phyloP scores from a whole-genome alignment of 2,113 vertebrate genomes.

The Serilophus lunatus region DNA sequence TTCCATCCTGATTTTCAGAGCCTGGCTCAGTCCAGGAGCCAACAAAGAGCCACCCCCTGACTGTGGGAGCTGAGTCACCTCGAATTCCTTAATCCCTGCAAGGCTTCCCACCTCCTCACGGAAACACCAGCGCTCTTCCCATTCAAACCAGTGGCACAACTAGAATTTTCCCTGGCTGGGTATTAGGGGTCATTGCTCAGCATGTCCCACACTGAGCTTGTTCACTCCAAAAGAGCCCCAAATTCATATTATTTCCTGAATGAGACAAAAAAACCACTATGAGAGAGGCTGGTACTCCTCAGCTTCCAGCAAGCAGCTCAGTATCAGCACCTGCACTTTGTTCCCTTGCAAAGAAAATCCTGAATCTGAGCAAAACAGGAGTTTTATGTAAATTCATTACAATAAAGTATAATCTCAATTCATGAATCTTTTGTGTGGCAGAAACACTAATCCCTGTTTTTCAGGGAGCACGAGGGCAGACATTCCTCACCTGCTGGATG shows the following conservation, averaged over 20 bases:
- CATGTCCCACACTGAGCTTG: accelerated
- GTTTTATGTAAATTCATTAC: neutral
- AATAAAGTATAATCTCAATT: neutral
- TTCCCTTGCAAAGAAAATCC: neutral
- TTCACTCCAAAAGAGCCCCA: accelerated
- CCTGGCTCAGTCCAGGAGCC: neutral
- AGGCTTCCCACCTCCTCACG: neutral
- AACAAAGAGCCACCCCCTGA: neutral
- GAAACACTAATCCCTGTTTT: neutral
- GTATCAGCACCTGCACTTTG: neutral
- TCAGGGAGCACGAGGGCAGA: neutral
- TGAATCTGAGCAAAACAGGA: neutral
- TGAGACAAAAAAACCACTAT: neutral
- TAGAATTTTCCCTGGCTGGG: accelerated
- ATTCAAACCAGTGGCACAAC: accelerated
- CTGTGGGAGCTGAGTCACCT: neutral
- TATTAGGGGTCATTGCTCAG: accelerated
- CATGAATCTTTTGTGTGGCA: neutral
- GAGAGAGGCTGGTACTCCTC: neutral
- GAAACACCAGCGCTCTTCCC: neutral
- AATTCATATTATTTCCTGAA: neutral
- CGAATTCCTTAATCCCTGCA: neutral
- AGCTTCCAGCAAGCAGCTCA: neutral
- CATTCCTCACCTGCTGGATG: neutral
- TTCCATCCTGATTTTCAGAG: neutral